phyloP scores from a whole-genome alignment of 2,113 vertebrate genomes.

The Fregetta grallaria region DNA sequence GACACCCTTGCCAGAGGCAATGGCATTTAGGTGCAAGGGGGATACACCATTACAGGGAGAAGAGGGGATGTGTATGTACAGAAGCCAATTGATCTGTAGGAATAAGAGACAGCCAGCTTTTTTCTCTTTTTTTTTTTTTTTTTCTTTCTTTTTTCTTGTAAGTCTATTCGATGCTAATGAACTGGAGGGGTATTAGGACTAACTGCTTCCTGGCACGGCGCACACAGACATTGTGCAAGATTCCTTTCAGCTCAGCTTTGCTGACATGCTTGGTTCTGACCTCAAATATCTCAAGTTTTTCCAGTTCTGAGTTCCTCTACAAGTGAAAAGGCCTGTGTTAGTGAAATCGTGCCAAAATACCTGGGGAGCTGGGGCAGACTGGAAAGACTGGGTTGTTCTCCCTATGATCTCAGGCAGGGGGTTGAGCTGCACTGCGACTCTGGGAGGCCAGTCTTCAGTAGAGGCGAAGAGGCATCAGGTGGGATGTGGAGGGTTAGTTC shows the following conservation, averaged over 20 bases:
- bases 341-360: conserved; percentile 31
- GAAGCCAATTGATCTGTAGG: background rate
- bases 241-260: conserved; percentile 33
- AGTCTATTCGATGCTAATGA: conserved; percentile 29
- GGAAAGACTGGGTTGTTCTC: conserved; percentile 20
- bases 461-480: conserved; percentile 22
- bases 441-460: background rate
- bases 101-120: background rate
- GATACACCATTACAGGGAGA: background rate
- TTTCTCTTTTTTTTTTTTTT: background rate
- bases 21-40: background rate
- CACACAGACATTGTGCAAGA: conserved; percentile 47
- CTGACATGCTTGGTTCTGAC: conserved; percentile 39
- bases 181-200: conserved; percentile 16
- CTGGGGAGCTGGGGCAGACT: conserved; percentile 40
- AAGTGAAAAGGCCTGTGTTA: background rate
- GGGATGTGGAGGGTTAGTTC: background rate
- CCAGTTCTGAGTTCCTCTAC: conserved; percentile 21
- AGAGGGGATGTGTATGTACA: background rate
- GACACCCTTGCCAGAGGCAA: conserved; percentile 40
- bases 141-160: background rate
- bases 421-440: background rate
- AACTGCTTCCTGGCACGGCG: conserved; percentile 24
- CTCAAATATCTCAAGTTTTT: conserved; percentile 55
- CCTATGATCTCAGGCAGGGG: background rate